phyloP scores from a whole-genome alignment of 2,797 vertebrate species.

The Xenopus petersii region DNA sequence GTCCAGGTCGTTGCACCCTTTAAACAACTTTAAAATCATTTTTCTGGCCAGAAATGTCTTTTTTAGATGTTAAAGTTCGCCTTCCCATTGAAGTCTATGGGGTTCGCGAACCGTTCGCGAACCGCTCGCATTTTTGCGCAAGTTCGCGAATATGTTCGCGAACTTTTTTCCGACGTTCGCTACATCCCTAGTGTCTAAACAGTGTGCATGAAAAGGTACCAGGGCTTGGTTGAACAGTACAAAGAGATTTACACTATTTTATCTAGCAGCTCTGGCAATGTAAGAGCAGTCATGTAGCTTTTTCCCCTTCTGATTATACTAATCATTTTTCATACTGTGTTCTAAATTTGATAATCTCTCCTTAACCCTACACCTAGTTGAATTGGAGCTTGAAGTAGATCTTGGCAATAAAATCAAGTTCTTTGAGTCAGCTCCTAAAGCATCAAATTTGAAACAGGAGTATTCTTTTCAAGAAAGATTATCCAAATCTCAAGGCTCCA shows the following conservation, averaged over 20 bases:
- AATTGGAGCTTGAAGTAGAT: not conserved
- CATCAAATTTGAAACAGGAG: not conserved
- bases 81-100: too few relatives aligned
- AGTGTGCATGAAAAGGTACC: slow-evolving; percentile 34
- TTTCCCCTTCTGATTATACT: not conserved
- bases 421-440: not conserved
- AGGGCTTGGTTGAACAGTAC: slow-evolving; percentile 43
- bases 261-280: not conserved
- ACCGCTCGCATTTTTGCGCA: too few relatives aligned
- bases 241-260: slow-evolving; percentile 19
- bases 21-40: too few relatives aligned
- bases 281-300: not conserved
- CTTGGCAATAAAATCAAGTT: not conserved
- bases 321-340: not conserved
- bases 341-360: slow-evolving; percentile 58
- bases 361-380: not conserved
- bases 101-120: too few relatives aligned
- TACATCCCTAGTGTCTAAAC: slow-evolving; percentile 31
- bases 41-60: too few relatives aligned
- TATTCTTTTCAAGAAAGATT: not conserved
- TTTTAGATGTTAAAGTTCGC: too few relatives aligned
- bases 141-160: too few relatives aligned
- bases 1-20: too few relatives aligned
- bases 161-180: too few relatives aligned
- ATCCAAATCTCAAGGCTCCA: not conserved